Conservation (phyloP, 1,140 invertebrate species). For the Conus betulinus region DNA sequence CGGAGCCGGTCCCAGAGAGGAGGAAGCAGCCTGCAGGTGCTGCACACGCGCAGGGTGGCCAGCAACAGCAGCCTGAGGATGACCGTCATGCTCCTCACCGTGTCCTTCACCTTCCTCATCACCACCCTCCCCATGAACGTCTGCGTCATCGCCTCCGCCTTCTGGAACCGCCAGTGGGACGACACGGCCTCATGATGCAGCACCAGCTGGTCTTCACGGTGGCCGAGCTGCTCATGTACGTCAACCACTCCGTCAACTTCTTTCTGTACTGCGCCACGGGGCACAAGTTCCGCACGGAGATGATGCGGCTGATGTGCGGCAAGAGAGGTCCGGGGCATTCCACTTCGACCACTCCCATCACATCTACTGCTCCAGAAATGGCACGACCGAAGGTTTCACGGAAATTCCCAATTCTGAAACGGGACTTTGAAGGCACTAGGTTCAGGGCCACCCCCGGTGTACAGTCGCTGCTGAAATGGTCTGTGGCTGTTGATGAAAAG, state of each 20-base stretch:
- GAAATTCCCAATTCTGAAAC: not conserved
- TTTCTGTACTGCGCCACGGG: slow-evolving; percentile 75
- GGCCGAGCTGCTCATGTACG: slow-evolving; percentile 73
- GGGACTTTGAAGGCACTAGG: not conserved
- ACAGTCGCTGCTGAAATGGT: too few species aligned
- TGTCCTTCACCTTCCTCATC: slow-evolving; percentile 72
- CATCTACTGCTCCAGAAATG: slow-evolving; percentile 46
- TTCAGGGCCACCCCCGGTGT: too few species aligned
- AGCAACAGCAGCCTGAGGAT: slow-evolving; percentile 54
- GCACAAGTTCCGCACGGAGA: slow-evolving; percentile 66
- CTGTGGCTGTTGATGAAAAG: too few species aligned
- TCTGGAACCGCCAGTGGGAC: slow-evolving; percentile 50
- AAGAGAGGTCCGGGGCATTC: not conserved
- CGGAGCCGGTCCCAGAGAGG: not conserved
- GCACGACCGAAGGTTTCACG: not conserved
- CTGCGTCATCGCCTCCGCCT: slow-evolving; percentile 61
- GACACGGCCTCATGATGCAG: slow-evolving; percentile 38
- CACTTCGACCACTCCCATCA: slow-evolving; percentile 46
- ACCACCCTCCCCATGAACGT: slow-evolving; percentile 74
- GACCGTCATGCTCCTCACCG: slow-evolving; percentile 69
- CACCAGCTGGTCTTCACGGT: slow-evolving; percentile 64
- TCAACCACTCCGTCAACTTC: slow-evolving; percentile 76
- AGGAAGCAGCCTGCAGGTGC: not conserved
- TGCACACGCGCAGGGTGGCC: not conserved
- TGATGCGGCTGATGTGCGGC: not conserved